Evolutionary conservation across 1,140 invertebrate genomes (phyloP).

Genomic region (Nasonia vitripennis): DNA sequence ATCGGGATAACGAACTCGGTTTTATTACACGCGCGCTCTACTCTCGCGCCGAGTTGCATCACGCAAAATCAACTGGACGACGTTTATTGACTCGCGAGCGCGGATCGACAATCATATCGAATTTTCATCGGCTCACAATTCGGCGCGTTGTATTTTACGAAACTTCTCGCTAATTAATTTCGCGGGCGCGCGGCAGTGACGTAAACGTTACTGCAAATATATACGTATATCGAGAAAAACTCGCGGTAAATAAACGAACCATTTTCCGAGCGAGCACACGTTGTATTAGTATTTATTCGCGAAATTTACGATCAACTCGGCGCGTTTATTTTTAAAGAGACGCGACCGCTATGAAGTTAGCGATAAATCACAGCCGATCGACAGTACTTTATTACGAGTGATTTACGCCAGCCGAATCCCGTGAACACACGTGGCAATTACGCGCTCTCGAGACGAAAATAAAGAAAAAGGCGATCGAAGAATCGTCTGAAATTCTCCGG

Average conservation of each 20-base stretch:
- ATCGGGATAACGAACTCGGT: no score
- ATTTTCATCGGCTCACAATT: no score
- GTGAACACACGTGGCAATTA: no score
- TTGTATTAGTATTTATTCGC: not conserved
- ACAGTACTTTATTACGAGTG: not conserved
- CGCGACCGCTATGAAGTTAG: not conserved
- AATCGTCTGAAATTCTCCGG: no score
- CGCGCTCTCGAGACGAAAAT: no score
- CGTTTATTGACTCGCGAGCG: not conserved
- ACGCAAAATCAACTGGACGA: not conserved
- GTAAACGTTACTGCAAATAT: conserved; percentile 19
- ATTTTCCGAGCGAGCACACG: not conserved
- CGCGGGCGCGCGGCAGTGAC: not conserved
- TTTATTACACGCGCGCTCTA: no score
- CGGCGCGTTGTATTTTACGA: not conserved
- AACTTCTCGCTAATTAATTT: not conserved
- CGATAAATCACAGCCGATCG: not conserved
- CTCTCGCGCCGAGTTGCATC: no score
- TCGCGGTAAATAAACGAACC: not conserved
- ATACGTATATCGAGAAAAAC: not conserved
- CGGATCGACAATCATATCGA: not conserved
- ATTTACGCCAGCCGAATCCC: not conserved
- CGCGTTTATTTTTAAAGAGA: not conserved
- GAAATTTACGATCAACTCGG: not conserved
- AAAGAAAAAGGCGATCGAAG: no score